These are phyloP conservation scores for Elymnias hypermnestra DNA, from an alignment of 1,140 invertebrate species.

Conservation along the genomic window DNA sequence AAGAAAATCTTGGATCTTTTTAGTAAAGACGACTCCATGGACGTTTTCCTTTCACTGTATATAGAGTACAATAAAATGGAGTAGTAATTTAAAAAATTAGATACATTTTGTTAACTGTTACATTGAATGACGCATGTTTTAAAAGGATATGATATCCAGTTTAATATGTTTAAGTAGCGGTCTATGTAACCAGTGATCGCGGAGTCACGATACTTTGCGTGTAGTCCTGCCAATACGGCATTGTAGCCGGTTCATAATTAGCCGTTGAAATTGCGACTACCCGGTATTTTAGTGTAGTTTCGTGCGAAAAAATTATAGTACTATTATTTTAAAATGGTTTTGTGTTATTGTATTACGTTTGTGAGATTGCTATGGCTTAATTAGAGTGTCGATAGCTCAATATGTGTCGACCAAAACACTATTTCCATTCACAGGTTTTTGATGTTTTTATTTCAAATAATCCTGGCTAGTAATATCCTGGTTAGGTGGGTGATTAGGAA, in stretches of 20 bases:
- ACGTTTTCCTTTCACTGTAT: no score
- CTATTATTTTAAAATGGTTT: conserved; percentile 18
- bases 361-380: no score
- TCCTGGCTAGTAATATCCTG: no score
- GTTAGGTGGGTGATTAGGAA: no score
- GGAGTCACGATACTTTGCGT: conserved; percentile 53
- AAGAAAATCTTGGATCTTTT: no score
- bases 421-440: no score
- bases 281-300: conserved; percentile 21
- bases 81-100: background rate
- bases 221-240: conserved; percentile 52
- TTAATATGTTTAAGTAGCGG: conserved; percentile 48
- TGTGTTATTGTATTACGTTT: conserved; percentile 16
- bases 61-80: conserved; percentile 1
- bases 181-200: conserved; percentile 17
- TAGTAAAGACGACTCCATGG: no score
- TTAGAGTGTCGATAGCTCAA: no score
- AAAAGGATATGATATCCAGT: conserved; percentile 30
- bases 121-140: conserved; percentile 17
- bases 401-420: no score
- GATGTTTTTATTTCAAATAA: no score
- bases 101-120: background rate
- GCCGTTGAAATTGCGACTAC: conserved; percentile 36
- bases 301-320: conserved; percentile 26
- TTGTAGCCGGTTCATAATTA: conserved; percentile 40